phyloP scores from a whole-genome alignment of 1,140 invertebrate genomes.

The Matsumurasca onukii region DNA sequence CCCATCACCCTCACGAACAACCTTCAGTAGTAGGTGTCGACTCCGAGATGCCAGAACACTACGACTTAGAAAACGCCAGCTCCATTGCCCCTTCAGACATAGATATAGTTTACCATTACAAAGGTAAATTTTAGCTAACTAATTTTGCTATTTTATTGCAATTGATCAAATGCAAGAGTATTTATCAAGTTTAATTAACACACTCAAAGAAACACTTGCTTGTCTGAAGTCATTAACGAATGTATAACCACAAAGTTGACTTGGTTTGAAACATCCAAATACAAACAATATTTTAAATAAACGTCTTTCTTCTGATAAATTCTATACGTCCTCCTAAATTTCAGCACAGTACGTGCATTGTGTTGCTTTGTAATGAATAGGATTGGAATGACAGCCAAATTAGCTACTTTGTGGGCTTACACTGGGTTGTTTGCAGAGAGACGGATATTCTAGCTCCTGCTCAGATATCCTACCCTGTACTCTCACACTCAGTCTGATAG shows the following conservation, averaged over 20 bases:
- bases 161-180: not conserved
- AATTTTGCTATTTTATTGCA: not conserved
- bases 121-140: conserved; percentile 53
- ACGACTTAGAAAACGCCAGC: conserved; percentile 95
- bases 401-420: too few relatives aligned
- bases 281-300: not conserved
- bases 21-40: conserved; percentile 64
- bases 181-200: not conserved
- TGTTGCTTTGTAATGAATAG: too few relatives aligned
- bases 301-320: not conserved
- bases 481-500: too few relatives aligned
- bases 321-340: too few relatives aligned
- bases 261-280: not conserved
- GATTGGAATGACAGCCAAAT: too few relatives aligned
- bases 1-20: conserved; percentile 53
- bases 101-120: conserved; percentile 95
- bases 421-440: too few relatives aligned
- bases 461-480: too few relatives aligned
- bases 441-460: too few relatives aligned
- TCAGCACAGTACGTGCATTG: too few relatives aligned
- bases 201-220: not conserved
- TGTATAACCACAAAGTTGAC: not conserved
- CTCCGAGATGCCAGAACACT: conserved; percentile 90
- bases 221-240: too few relatives aligned
- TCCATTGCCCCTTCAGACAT: conserved; percentile 97